These are phyloP conservation scores for Macrotrachela quadricornifera DNA, from an alignment of 1,140 invertebrate species.

Conservation along the genomic window DNA sequence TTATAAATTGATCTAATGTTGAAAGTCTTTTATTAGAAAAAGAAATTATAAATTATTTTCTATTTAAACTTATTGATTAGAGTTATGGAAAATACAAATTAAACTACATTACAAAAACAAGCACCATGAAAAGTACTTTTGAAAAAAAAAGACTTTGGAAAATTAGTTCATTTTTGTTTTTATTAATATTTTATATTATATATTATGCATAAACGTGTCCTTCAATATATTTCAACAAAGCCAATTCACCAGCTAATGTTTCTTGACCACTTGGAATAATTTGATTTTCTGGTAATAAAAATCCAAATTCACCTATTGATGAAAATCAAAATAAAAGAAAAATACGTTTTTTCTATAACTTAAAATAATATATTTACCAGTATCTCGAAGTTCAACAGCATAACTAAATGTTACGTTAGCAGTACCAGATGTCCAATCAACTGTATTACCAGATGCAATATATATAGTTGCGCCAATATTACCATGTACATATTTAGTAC, in stretches of 20 bases:
- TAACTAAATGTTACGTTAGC: not conserved
- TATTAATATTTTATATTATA: too few species aligned
- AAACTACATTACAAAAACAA: too few species aligned
- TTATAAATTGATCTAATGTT: too few species aligned
- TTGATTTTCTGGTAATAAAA: constrained; percentile 34
- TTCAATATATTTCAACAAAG: too few species aligned
- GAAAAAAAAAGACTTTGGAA: too few species aligned
- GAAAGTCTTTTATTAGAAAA: too few species aligned
- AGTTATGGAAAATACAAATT: too few species aligned
- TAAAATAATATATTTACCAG: not conserved
- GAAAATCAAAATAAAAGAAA: constrained; percentile 6
- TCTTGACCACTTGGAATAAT: constrained; percentile 50
- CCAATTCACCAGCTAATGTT: constrained; percentile 36
- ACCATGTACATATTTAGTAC: not conserved
- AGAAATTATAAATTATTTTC: too few species aligned
- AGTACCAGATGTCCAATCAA: constrained; percentile 2
- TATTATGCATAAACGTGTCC: too few species aligned
- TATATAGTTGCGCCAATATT: constrained; percentile 5
- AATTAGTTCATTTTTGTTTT: too few species aligned
- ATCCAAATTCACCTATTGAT: constrained; percentile 25
- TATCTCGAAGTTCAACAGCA: constrained; percentile 3
- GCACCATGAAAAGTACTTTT: too few species aligned
- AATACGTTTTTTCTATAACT: not conserved
- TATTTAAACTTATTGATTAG: too few species aligned
- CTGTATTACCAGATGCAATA: constrained; percentile 2